Percentiles rank a stretch among this genome's conserved stretches.
These are phyloP conservation scores for Rhagologus leucostigma DNA, from an alignment of 2,113 vertebrate species.

Conservation along the genomic window DNA sequence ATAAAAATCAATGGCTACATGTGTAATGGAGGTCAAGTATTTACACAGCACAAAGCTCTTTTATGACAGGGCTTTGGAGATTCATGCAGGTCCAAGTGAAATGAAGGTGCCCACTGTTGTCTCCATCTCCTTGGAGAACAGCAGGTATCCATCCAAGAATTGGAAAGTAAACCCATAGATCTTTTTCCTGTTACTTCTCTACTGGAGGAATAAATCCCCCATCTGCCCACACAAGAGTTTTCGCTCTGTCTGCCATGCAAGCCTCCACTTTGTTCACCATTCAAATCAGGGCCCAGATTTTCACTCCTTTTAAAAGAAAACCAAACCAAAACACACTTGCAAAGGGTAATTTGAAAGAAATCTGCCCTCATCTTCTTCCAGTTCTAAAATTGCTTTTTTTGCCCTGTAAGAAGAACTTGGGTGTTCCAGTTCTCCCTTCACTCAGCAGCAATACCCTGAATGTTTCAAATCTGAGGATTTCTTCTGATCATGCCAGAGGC, in stretches of 20 bases:
- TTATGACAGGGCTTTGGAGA: not conserved
- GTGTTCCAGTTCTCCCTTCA: rapidly evolving
- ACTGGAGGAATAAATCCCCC: not conserved
- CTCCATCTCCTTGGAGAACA: not conserved
- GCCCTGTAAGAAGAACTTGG: not conserved
- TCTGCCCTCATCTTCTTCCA: not conserved
- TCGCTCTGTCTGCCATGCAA: not conserved
- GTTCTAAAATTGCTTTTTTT: not conserved
- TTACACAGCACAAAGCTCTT: not conserved
- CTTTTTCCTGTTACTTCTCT: not conserved
- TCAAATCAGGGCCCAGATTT: not conserved
- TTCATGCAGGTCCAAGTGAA: not conserved
- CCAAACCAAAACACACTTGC: not conserved
- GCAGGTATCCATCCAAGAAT: not conserved
- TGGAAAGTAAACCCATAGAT: not conserved
- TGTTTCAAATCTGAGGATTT: not conserved
- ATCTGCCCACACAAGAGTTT: not conserved
- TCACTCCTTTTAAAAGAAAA: not conserved
- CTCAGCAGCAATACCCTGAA: not conserved
- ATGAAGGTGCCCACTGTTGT: not conserved
- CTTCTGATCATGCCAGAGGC: not conserved
- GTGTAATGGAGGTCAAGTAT: not conserved
- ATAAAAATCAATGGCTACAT: not conserved
- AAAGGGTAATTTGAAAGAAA: not conserved
- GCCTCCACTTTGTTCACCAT: not conserved